A percentile compares a stretch with the other conserved stretches of the same genome.
These are phyloP conservation scores for Caloenas nicobarica DNA, from an alignment of 2,113 vertebrate genomes.

Conservation along the genomic window DNA sequence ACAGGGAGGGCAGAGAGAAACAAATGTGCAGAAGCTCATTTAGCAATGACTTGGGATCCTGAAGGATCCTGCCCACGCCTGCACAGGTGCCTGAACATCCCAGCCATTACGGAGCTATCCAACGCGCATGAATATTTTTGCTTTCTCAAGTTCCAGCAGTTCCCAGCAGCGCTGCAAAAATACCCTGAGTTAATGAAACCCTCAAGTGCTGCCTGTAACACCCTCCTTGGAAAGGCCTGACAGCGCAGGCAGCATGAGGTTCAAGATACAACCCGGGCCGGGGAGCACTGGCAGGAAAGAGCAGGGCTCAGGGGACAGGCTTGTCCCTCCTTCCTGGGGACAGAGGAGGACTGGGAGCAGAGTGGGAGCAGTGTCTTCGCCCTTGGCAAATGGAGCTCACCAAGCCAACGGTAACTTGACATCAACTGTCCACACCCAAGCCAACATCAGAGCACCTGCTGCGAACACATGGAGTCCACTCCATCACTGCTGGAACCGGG, in stretches of 20 bases:
- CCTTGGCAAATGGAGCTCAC: neutral
- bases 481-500: fast-evolving
- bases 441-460: neutral
- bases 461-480: neutral
- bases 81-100: neutral
- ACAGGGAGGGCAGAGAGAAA: neutral
- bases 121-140: neutral
- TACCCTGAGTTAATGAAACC: neutral
- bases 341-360: neutral
- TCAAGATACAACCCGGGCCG: too few relatives aligned
- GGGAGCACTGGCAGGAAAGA: too few relatives aligned
- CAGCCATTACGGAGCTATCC: neutral
- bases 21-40: neutral
- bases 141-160: neutral
- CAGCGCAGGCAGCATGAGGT: neutral
- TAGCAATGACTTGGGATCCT: neutral
- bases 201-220: neutral
- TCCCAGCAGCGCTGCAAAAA: neutral
- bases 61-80: neutral
- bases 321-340: neutral
- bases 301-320: neutral
- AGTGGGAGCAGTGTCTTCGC: neutral
- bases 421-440: neutral
- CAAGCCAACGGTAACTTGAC: neutral
- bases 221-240: neutral